Evolutionary conservation across 2,797 vertebrate genomes (phyloP).

Genomic region (Characodon lateralis): DNA sequence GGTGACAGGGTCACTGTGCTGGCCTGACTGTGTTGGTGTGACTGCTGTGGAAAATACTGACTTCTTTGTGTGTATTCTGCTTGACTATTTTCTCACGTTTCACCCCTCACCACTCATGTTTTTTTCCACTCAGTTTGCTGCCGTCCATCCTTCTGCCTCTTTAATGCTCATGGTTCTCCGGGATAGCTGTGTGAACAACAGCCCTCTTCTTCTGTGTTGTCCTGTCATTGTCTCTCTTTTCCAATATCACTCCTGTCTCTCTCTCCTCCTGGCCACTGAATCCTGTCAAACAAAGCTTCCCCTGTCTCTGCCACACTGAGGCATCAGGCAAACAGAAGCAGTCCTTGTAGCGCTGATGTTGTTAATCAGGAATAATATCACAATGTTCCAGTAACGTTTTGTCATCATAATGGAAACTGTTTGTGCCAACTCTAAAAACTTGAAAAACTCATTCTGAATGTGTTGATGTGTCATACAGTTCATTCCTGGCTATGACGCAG

Average conservation of each 20-base stretch:
- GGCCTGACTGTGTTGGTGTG: conserved; percentile 38
- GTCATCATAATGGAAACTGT: conserved; percentile 31
- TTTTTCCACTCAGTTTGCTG: conserved; percentile 25
- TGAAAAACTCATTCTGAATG: background rate
- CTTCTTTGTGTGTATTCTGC: conserved; percentile 47
- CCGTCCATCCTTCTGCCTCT: conserved; percentile 42
- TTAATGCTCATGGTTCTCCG: conserved; percentile 31
- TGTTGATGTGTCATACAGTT: conserved; percentile 16
- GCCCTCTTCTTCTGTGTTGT: conserved; percentile 38
- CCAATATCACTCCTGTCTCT: conserved; percentile 24
- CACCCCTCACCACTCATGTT: conserved; percentile 30
- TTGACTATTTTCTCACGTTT: conserved; percentile 26
- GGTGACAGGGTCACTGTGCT: conserved; percentile 41
- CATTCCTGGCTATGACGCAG: conserved; percentile 32
- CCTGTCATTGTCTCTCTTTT: conserved; percentile 36
- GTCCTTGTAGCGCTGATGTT: conserved; percentile 48
- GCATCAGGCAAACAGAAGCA: conserved; percentile 44
- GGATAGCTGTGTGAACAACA: conserved; percentile 60
- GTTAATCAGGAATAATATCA: conserved; percentile 47
- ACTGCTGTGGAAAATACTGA: conserved; percentile 45
- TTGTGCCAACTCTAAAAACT: conserved; percentile 2
- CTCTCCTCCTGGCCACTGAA: conserved; percentile 44
- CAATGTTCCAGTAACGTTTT: conserved; percentile 29
- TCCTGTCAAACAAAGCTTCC: conserved; percentile 62
- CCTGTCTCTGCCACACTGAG: conserved; percentile 58